A percentile compares a stretch with the other conserved stretches of the same genome.
Conservation (phyloP, 2,113 vertebrate genomes). For the Pangasianodon gigas region DNA sequence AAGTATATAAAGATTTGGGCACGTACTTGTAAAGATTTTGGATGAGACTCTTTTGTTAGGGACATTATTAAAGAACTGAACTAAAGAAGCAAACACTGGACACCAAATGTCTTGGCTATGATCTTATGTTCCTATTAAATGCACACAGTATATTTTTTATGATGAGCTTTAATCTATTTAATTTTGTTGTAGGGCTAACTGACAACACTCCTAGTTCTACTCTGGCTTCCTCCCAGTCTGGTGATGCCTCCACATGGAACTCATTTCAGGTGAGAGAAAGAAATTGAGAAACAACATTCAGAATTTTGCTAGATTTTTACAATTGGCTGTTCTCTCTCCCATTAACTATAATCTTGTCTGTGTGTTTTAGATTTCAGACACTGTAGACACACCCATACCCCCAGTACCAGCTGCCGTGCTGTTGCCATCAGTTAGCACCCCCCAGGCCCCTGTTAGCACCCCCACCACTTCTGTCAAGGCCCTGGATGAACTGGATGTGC, state of each 20-base stretch:
- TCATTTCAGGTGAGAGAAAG: conserved; percentile 82
- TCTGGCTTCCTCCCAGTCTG: conserved; percentile 68
- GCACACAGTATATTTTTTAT: not conserved
- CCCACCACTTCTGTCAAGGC: conserved; percentile 70
- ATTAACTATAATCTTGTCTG: not conserved
- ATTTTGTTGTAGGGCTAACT: conserved; percentile 77
- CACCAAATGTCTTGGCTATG: not conserved
- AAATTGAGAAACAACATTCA: not conserved
- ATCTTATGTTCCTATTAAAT: not conserved
- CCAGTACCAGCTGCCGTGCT: conserved; percentile 61
- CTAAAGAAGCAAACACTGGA: not conserved
- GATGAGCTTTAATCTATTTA: not conserved
- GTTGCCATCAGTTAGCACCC: conserved; percentile 60
- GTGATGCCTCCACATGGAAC: conserved; percentile 83
- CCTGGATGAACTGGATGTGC: conserved; percentile 87
- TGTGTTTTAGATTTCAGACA: conserved; percentile 76
- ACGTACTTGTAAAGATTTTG: not conserved
- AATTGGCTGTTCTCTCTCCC: not conserved
- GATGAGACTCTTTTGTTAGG: not conserved
- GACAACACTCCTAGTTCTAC: conserved; percentile 75
- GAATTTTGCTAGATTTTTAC: not conserved
- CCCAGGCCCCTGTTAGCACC: conserved; percentile 49
- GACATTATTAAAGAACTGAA: not conserved
- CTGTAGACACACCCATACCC: conserved; percentile 63
- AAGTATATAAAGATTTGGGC: not conserved